Conservation (phyloP, 2,797 vertebrate species). For the Carapus acus region DNA sequence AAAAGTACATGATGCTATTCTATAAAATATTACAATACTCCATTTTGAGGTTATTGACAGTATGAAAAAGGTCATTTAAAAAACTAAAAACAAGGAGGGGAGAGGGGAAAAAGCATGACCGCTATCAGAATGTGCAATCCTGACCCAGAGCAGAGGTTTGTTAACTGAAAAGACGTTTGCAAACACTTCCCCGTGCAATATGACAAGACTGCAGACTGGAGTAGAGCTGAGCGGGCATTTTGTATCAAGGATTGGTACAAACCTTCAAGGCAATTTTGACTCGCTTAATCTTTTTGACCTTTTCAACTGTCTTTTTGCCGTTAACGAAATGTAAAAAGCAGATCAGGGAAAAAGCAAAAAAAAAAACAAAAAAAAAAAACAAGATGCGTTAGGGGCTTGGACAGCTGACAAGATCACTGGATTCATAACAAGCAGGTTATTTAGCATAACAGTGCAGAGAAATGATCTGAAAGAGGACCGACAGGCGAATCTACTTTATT, state of each 20-base stretch:
- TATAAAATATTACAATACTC: no score
- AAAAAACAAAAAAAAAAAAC: slow-evolving; percentile 49
- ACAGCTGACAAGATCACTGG: slow-evolving; percentile 86
- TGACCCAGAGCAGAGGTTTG: slow-evolving; percentile 47
- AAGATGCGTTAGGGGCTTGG: slow-evolving; percentile 86
- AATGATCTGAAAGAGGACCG: slow-evolving; percentile 50
- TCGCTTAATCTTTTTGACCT: slow-evolving; percentile 99
- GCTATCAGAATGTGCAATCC: slow-evolving; percentile 26
- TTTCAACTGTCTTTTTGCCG: slow-evolving; percentile 99
- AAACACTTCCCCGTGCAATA: slow-evolving; percentile 79
- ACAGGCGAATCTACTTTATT: slow-evolving; percentile 40
- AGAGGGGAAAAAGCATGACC: no score
- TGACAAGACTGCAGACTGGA: slow-evolving; percentile 72
- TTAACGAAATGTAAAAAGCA: slow-evolving; percentile 75
- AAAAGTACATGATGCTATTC: no score
- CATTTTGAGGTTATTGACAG: no score
- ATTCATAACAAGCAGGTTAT: slow-evolving; percentile 82
- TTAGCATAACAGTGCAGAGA: slow-evolving; percentile 75
- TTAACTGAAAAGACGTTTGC: slow-evolving; percentile 83
- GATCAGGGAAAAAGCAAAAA: slow-evolving; percentile 78
- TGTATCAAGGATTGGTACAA: slow-evolving; percentile 91
- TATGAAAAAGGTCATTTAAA: no score
- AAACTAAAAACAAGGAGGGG: no score
- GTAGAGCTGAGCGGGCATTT: slow-evolving; percentile 74
- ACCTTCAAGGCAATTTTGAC: slow-evolving; percentile 99